A percentile compares a stretch with the other conserved stretches of the same genome.
Conservation (phyloP, 2,888 invertebrate genomes). For the Lasiommata megera region DNA sequence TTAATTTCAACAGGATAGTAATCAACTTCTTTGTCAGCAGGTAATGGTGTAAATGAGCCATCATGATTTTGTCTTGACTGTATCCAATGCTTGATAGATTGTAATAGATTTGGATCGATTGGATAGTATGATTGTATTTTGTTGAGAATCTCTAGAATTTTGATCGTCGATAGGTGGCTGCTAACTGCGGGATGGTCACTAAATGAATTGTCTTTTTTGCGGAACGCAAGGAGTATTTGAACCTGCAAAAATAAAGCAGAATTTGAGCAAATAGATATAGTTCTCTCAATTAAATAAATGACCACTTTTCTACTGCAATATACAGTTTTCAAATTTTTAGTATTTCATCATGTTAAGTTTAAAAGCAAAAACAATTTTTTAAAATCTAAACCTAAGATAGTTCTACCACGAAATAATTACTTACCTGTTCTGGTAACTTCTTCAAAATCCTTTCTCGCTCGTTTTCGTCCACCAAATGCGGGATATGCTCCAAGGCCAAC, state of each 20-base stretch:
- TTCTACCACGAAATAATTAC: conserved; percentile 13
- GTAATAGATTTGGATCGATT: conserved; percentile 82
- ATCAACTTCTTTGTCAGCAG: conserved; percentile 81
- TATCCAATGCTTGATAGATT: conserved; percentile 83
- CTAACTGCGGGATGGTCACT: conserved; percentile 84
- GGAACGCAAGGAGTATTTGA: conserved; percentile 82
- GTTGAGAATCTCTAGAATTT: conserved; percentile 81
- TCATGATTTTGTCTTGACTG: conserved; percentile 81
- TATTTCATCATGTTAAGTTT: too few relatives aligned
- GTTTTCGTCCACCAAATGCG: conserved; percentile 74
- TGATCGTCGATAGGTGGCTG: conserved; percentile 82
- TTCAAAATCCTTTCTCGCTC: conserved; percentile 74
- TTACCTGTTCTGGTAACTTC: conserved; percentile 80
- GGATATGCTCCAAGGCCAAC: conserved; percentile 78
- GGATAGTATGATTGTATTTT: conserved; percentile 83
- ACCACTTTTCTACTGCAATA: too few relatives aligned
- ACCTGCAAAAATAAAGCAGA: conserved; percentile 73
- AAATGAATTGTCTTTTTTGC: conserved; percentile 84
- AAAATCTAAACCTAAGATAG: too few relatives aligned
- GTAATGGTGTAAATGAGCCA: conserved; percentile 82
- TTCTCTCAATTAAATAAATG: too few relatives aligned
- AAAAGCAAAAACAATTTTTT: not conserved
- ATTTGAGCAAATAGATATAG: too few relatives aligned
- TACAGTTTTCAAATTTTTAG: too few relatives aligned
- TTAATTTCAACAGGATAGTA: conserved; percentile 69